Conservation (phyloP, 2,888 invertebrate genomes). For the Aradus depressus region DNA sequence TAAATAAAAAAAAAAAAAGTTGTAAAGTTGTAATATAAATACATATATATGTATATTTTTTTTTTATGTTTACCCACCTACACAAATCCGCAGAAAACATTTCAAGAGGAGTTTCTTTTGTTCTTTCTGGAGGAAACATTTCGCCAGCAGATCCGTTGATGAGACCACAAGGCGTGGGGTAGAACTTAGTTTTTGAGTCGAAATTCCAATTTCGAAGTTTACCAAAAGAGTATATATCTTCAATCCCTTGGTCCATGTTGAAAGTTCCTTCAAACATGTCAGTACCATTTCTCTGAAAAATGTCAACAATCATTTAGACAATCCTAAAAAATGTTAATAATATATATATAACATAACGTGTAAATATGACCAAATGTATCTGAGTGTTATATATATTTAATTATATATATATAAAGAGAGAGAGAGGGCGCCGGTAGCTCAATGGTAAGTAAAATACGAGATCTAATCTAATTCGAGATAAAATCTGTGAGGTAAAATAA, state of each 20-base stretch:
- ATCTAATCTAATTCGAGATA: too few relatives aligned
- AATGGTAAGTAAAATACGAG: too few relatives aligned
- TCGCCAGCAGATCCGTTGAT: constrained; percentile 68
- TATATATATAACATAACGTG: too few relatives aligned
- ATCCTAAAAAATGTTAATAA: background rate
- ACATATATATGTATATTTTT: background rate
- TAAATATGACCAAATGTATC: too few relatives aligned
- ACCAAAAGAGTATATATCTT: constrained; percentile 46
- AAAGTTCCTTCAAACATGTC: constrained; percentile 58
- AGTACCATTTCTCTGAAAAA: constrained; percentile 60
- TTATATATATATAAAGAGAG: too few relatives aligned
- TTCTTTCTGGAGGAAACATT: constrained; percentile 57
- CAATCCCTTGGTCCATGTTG: constrained; percentile 61
- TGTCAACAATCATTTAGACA: background rate
- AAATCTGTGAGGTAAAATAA: too few relatives aligned
- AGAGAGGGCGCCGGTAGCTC: too few relatives aligned
- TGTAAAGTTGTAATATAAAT: background rate
- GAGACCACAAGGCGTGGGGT: constrained; percentile 44
- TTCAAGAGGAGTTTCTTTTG: constrained; percentile 43
- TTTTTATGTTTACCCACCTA: constrained; percentile 23
- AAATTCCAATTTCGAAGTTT: constrained; percentile 60
- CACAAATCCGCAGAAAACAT: constrained; percentile 30
- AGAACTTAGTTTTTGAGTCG: constrained; percentile 43
- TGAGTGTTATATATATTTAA: too few relatives aligned
- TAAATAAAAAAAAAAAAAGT: background rate